Percentiles rank a stretch among this genome's conserved stretches.
Conservation (phyloP, 1,140 invertebrate species). For the Agraylea sexmaculata region DNA sequence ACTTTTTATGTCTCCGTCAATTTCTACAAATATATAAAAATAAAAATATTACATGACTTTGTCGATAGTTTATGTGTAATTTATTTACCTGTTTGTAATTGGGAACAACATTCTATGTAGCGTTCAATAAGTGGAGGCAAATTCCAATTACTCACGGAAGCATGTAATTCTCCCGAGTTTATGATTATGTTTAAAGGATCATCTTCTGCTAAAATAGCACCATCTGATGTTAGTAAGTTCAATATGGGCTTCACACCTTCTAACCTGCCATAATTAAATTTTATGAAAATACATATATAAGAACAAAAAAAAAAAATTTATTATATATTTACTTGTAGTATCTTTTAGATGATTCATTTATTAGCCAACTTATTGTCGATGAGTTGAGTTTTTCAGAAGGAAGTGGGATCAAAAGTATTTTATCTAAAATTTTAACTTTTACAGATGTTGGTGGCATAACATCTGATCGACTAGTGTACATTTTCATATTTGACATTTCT, state of each 20-base stretch:
- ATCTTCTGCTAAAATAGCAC: slow-evolving; percentile 50
- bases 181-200: slow-evolving; percentile 48
- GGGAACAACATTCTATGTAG: slow-evolving; percentile 50
- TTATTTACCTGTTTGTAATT: slow-evolving; percentile 40
- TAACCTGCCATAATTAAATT: slow-evolving; percentile 34
- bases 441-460: slow-evolving; percentile 35
- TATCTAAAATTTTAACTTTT: slow-evolving; percentile 51
- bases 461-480: slow-evolving; percentile 18
- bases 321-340: slow-evolving; percentile 49
- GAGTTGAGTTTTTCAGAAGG: slow-evolving; percentile 44
- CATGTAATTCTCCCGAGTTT: slow-evolving; percentile 44
- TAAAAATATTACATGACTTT: slow-evolving; percentile 6
- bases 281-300: slow-evolving; percentile 5
- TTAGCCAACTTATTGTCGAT: slow-evolving; percentile 54
- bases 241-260: slow-evolving; percentile 50
- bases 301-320: slow-evolving; percentile 7
- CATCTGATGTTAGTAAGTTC: slow-evolving; percentile 51
- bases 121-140: slow-evolving; percentile 46
- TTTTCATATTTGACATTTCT: slow-evolving; percentile 11
- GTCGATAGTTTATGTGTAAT: slow-evolving; percentile 1
- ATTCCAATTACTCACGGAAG: slow-evolving; percentile 50
- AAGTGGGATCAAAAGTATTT: slow-evolving; percentile 49
- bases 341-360: slow-evolving; percentile 52
- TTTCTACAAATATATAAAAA: slow-evolving; percentile 25
- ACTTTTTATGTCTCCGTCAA: slow-evolving; percentile 35